A percentile compares a stretch with the other conserved stretches of the same genome.
Evolutionary conservation across 2,888 invertebrate genomes (phyloP).

Genomic region (Oscheius sp.): DNA sequence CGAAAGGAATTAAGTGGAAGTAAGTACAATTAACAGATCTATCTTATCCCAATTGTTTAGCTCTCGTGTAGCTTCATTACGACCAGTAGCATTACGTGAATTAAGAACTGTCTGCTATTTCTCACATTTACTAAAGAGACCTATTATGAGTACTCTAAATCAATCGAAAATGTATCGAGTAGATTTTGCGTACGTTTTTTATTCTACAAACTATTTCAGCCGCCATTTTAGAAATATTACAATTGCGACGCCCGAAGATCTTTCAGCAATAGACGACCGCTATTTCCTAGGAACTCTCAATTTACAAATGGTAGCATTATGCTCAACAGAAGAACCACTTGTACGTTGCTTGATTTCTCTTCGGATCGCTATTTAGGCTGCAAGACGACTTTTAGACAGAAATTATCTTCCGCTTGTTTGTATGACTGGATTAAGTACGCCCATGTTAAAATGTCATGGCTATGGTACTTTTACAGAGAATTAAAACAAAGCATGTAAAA

Average conservation of each 20-base stretch:
- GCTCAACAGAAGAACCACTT: conserved; percentile 3
- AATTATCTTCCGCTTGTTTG: not conserved
- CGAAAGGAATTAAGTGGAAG: not conserved
- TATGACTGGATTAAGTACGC: not conserved
- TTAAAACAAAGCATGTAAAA: not conserved
- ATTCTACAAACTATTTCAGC: not conserved
- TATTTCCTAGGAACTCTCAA: conserved; percentile 18
- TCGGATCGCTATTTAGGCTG: not conserved
- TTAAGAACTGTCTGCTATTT: conserved; percentile 2
- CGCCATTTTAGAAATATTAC: not conserved
- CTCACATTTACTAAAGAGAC: not conserved
- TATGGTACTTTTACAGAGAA: not conserved
- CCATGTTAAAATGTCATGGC: not conserved
- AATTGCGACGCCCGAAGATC: conserved; percentile 17
- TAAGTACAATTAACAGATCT: not conserved
- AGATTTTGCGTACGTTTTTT: conserved; percentile 1
- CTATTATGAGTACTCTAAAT: not conserved
- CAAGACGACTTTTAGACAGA: not conserved
- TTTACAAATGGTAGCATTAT: conserved; percentile 21
- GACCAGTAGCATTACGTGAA: not conserved
- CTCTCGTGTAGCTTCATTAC: not conserved
- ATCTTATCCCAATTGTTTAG: not conserved
- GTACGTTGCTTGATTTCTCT: no score
- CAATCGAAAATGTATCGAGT: not conserved
- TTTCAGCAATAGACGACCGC: not conserved